phyloP scores from a whole-genome alignment of 2,797 vertebrate species.

The Champsocephalus gunnari region DNA sequence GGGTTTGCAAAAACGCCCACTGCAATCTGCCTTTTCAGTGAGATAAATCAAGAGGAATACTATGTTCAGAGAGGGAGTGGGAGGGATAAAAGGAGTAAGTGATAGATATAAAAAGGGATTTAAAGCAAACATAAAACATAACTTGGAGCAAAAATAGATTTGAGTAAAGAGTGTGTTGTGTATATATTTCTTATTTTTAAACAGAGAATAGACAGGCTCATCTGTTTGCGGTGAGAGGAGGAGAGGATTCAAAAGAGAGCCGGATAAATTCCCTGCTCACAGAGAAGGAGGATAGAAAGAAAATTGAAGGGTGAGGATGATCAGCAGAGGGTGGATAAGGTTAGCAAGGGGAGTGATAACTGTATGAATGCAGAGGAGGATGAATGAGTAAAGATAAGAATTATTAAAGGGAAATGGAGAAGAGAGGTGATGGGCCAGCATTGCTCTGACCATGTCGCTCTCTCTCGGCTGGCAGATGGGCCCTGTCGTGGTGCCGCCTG shows the following conservation, averaged over 20 bases:
- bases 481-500: conserved; percentile 73
- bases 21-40: conserved; percentile 5
- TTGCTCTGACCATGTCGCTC: conserved; percentile 48
- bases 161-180: conserved; percentile 15
- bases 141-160: conserved; percentile 49
- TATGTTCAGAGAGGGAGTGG: conserved; percentile 12
- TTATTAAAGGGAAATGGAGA: conserved; percentile 54
- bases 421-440: conserved; percentile 49
- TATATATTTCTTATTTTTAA: conserved; percentile 27
- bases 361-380: conserved; percentile 25
- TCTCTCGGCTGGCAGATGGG: conserved; percentile 76
- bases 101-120: conserved; percentile 34
- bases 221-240: conserved; percentile 39
- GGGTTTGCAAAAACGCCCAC: conserved; percentile 26
- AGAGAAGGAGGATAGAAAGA: conserved; percentile 29
- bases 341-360: conserved; percentile 29
- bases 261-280: conserved; percentile 17
- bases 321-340: conserved; percentile 1
- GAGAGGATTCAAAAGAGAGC: conserved; percentile 30
- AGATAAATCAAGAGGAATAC: conserved; percentile 44
- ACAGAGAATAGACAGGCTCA: conserved; percentile 19
- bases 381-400: conserved; percentile 23
- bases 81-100: conserved; percentile 32
- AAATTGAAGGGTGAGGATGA: conserved; percentile 24
- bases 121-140: conserved; percentile 53